phyloP scores from a whole-genome alignment of 2,888 invertebrate species.

The Palloptera scutellata region DNA sequence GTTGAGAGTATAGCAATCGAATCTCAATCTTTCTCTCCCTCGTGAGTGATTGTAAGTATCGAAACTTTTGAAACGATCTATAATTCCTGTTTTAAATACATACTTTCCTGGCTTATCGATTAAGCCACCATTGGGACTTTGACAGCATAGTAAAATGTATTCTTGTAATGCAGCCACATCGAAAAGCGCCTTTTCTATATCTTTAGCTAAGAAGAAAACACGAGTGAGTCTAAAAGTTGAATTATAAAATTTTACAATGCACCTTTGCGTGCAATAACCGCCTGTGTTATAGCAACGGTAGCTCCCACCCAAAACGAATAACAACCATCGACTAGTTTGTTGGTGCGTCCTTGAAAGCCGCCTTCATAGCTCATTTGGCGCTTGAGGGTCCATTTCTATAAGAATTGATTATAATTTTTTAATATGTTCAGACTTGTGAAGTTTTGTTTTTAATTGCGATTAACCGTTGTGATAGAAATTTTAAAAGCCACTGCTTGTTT shows the following conservation, averaged over 20 bases:
- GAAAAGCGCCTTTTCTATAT: constrained; percentile 68
- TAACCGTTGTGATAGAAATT: too few species aligned
- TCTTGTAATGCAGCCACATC: constrained; percentile 90
- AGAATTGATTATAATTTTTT: too few species aligned
- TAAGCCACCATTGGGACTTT: constrained; percentile 85
- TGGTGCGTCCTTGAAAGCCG: constrained; percentile 96
- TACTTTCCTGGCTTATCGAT: constrained; percentile 96
- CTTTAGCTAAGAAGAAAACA: constrained; percentile 38
- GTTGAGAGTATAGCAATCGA: too few species aligned
- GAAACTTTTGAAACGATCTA: too few species aligned
- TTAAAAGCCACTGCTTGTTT: too few species aligned
- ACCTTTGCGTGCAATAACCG: constrained; percentile 70
- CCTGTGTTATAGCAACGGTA: constrained; percentile 86
- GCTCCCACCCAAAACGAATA: constrained; percentile 99
- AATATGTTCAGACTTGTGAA: too few species aligned
- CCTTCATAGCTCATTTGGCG: constrained; percentile 95
- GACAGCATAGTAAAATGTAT: constrained; percentile 93
- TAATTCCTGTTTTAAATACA: constrained; percentile 56
- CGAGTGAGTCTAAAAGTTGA: background rate
- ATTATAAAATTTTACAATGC: constrained; percentile 15
- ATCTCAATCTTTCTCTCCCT: too few species aligned
- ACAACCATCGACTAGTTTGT: constrained; percentile 98
- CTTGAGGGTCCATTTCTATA: constrained; percentile 83
- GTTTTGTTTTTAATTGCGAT: too few species aligned
- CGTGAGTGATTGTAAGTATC: too few species aligned